Conservation (phyloP, 2,113 vertebrate species). For the Peromyscus maniculatus region DNA sequence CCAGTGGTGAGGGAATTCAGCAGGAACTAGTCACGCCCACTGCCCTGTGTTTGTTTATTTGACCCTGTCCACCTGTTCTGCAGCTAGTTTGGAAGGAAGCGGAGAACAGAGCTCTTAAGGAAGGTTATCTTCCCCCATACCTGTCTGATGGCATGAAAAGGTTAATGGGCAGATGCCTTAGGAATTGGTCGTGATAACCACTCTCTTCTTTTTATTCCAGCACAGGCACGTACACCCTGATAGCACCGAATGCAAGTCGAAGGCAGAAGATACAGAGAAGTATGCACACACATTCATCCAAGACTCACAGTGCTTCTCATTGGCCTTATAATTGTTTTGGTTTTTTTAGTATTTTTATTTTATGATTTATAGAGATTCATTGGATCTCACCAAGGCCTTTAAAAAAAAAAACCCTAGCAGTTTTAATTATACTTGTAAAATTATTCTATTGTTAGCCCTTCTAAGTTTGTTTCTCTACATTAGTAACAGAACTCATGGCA, state of each 20-base stretch:
- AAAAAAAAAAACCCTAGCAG: background rate
- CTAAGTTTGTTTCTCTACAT: slow-evolving; percentile 34
- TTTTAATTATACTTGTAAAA: slow-evolving; percentile 42
- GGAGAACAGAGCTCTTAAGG: background rate
- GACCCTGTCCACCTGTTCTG: background rate
- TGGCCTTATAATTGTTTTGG: background rate
- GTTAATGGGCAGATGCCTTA: background rate
- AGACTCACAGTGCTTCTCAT: slow-evolving; percentile 10
- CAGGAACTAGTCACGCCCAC: background rate
- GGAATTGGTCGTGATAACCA: slow-evolving; percentile 7
- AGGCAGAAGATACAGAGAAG: slow-evolving; percentile 86
- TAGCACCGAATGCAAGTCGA: slow-evolving; percentile 88
- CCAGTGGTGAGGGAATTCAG: background rate
- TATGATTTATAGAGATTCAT: slow-evolving; percentile 36
- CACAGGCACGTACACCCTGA: slow-evolving; percentile 82
- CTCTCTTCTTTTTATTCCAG: slow-evolving; percentile 85
- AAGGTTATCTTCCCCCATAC: background rate
- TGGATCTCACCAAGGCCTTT: background rate
- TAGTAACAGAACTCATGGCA: background rate
- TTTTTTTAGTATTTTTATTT: slow-evolving; percentile 51
- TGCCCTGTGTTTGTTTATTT: background rate
- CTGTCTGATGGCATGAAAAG: background rate
- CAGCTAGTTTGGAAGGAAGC: background rate
- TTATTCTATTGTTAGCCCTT: slow-evolving; percentile 26
- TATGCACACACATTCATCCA: slow-evolving; percentile 82